These are phyloP conservation scores for Rhingia rostrata DNA, from an alignment of 2,888 invertebrate genomes.

Conservation along the genomic window DNA sequence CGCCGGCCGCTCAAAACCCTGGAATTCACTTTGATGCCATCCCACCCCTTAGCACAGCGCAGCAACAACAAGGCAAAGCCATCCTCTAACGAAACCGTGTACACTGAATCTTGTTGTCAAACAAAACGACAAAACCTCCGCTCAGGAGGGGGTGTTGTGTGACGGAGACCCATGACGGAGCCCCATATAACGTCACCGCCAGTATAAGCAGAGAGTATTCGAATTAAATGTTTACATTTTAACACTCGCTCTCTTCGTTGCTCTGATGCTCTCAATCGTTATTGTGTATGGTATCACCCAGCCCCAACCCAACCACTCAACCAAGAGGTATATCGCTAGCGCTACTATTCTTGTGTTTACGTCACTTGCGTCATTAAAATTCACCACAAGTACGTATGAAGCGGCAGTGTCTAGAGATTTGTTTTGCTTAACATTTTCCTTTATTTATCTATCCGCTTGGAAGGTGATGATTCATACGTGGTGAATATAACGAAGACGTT, in stretches of 20 bases:
- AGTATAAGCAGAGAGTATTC: constrained; percentile 8
- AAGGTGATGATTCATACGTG: constrained; percentile 66
- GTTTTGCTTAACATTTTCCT: constrained; percentile 61
- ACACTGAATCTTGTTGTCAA: constrained; percentile 64
- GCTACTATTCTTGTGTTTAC: constrained; percentile 39
- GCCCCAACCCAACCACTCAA: constrained; percentile 6
- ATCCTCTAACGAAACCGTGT: constrained; percentile 34
- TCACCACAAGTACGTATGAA: constrained; percentile 31
- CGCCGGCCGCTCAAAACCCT: constrained; percentile 64
- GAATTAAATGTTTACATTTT: constrained; percentile 55
- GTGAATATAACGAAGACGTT: constrained; percentile 34
- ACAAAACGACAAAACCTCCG: constrained; percentile 64
- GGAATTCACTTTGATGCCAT: constrained; percentile 51
- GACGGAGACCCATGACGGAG: background rate
- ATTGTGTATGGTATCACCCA: background rate
- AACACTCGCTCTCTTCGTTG: constrained; percentile 23
- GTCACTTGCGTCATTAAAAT: constrained; percentile 69
- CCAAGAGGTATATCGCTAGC: background rate
- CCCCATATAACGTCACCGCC: background rate
- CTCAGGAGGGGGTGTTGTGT: constrained; percentile 39
- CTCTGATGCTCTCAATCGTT: constrained; percentile 12
- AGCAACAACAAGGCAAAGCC: constrained; percentile 17
- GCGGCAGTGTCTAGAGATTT: constrained; percentile 68
- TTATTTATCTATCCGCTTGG: constrained; percentile 23
- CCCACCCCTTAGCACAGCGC: constrained; percentile 30